Percentiles rank a stretch among this genome's conserved stretches.
Conservation (phyloP, 2,888 invertebrate species). For the Kuschelorhynchus macadamiae region DNA sequence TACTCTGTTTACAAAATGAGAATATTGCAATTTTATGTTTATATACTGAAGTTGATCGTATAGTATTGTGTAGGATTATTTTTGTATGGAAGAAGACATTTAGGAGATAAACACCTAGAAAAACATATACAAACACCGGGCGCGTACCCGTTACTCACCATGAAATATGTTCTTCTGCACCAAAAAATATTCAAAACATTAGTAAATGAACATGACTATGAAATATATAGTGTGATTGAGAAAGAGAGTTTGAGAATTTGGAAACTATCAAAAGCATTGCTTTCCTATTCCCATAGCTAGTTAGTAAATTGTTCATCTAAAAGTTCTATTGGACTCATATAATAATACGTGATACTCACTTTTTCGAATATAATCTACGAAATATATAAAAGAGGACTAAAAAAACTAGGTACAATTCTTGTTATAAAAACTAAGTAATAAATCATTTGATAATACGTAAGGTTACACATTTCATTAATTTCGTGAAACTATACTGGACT, state of each 20-base stretch:
- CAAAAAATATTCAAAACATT: slow-evolving; percentile 42
- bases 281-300: no score
- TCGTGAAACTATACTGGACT: no score
- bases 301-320: no score
- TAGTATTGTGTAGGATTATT: neutral
- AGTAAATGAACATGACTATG: slow-evolving; percentile 23
- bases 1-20: no score
- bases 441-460: neutral
- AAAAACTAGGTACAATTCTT: neutral
- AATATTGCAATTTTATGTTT: no score
- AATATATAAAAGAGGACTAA: neutral
- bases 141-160: slow-evolving; percentile 39
- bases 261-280: neutral
- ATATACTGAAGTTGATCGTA: neutral
- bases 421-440: neutral
- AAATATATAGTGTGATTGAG: slow-evolving; percentile 7
- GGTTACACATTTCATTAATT: no score
- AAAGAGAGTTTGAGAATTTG: neutral
- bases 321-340: no score
- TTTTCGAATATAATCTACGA: no score
- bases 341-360: no score
- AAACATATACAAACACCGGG: slow-evolving; percentile 39
- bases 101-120: slow-evolving; percentile 33
- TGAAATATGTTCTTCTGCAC: slow-evolving; percentile 40
- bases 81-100: slow-evolving; percentile 6